Conservation (phyloP, 2,888 invertebrate genomes). For the Meganola albula region DNA sequence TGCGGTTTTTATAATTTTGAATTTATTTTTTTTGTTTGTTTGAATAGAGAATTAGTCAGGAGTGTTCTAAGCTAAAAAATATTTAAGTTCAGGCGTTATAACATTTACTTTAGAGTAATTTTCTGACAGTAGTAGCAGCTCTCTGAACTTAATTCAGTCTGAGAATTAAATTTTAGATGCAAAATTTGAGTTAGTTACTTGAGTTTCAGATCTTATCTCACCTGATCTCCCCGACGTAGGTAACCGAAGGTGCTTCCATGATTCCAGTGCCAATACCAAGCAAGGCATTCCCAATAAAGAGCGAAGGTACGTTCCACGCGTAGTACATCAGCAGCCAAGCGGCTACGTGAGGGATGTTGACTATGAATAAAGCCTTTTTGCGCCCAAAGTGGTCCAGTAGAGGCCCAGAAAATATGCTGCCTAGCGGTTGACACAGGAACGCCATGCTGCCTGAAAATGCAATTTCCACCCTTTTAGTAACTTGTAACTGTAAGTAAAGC, state of each 20-base stretch:
- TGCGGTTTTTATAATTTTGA: too few species aligned
- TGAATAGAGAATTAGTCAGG: too few species aligned
- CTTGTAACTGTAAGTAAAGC: too few species aligned
- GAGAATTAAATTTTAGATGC: too few species aligned
- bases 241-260: constrained; percentile 79
- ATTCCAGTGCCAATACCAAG: constrained; percentile 77
- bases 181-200: too few species aligned
- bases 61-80: too few species aligned
- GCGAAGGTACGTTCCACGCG: constrained; percentile 61
- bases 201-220: constrained; percentile 32
- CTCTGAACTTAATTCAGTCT: too few species aligned
- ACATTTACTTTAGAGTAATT: too few species aligned
- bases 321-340: constrained; percentile 78
- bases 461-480: too few species aligned
- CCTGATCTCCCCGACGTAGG: constrained; percentile 79
- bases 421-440: constrained; percentile 76
- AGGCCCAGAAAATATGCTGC: constrained; percentile 76
- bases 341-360: constrained; percentile 75
- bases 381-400: constrained; percentile 75
- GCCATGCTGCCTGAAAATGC: constrained; percentile 70
- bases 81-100: too few species aligned
- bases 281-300: constrained; percentile 71
- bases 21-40: too few species aligned
- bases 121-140: too few species aligned
- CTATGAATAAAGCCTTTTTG: constrained; percentile 73